phyloP scores from a whole-genome alignment of 2,888 invertebrate genomes.

The Orthosia cruda region DNA sequence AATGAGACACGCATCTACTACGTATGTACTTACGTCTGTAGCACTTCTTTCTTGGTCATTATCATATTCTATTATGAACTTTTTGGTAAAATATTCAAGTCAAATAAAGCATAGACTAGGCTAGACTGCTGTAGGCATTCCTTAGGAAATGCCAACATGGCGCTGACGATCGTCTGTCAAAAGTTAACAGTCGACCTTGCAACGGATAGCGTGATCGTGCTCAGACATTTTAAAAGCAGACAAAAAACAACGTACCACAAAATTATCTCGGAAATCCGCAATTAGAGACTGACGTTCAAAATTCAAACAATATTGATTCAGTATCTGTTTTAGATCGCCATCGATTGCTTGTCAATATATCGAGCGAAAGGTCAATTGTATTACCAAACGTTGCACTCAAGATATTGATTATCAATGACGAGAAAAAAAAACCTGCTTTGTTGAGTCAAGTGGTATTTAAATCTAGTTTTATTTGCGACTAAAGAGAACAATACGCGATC shows the following conservation, averaged over 20 bases:
- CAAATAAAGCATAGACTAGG: slow-evolving; percentile 16
- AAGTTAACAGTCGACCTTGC: slow-evolving; percentile 78
- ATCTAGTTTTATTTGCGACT: slow-evolving; percentile 39
- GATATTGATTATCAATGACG: slow-evolving; percentile 12
- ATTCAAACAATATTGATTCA: slow-evolving; percentile 56
- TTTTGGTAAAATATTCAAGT: slow-evolving; percentile 19
- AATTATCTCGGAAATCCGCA: slow-evolving; percentile 81
- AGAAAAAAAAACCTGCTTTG: slow-evolving; percentile 20
- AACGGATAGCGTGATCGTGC: slow-evolving; percentile 72
- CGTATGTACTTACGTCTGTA: slow-evolving; percentile 34
- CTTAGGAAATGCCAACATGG: slow-evolving; percentile 73
- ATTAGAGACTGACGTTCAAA: slow-evolving; percentile 64
- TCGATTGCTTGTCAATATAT: slow-evolving; percentile 12
- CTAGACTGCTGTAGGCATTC: slow-evolving; percentile 68
- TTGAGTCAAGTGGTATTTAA: slow-evolving; percentile 70
- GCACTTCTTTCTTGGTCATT: slow-evolving; percentile 27
- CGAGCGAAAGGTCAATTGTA: slow-evolving; percentile 74
- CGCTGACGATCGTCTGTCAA: slow-evolving; percentile 62
- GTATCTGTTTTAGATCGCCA: slow-evolving; percentile 70
- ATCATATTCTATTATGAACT: slow-evolving; percentile 12
- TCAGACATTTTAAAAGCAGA: slow-evolving; percentile 70
- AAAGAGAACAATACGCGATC: slow-evolving; percentile 63
- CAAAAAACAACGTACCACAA: slow-evolving; percentile 72
- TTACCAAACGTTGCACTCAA: slow-evolving; percentile 36
- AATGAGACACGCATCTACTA: slow-evolving; percentile 52